A percentile compares a stretch with the other conserved stretches of the same genome.
These are phyloP conservation scores for Leptodactylus fallax DNA, from an alignment of 2,797 vertebrate genomes.

Conservation along the genomic window DNA sequence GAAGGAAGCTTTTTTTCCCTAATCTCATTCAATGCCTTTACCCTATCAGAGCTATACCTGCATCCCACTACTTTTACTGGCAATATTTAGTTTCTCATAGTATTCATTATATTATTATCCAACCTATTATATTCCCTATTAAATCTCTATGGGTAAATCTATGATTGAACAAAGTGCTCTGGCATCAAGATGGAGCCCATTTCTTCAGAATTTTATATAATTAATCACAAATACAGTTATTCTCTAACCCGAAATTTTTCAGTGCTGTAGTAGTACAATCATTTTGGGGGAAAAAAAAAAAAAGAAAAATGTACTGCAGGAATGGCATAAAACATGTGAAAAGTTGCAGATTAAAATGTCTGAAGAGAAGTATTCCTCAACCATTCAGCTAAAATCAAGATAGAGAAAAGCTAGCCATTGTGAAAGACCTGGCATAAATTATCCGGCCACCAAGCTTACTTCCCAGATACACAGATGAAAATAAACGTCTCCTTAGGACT, in stretches of 20 bases:
- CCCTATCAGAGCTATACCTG: neutral
- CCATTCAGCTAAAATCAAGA: slow-evolving; percentile 70
- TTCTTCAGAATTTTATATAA: slow-evolving; percentile 7
- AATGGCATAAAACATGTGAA: slow-evolving; percentile 66
- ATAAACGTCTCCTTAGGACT: slow-evolving; percentile 87
- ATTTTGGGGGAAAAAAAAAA: slow-evolving; percentile 67
- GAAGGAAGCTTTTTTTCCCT: neutral
- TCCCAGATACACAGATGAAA: slow-evolving; percentile 78
- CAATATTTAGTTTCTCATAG: neutral
- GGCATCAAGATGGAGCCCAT: neutral
- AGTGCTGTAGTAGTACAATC: slow-evolving; percentile 75
- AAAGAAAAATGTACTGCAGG: slow-evolving; percentile 52
- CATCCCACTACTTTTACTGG: neutral
- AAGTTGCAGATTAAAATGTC: slow-evolving; percentile 68
- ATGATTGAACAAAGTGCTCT: neutral
- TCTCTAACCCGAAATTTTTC: slow-evolving; percentile 61
- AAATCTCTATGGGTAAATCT: neutral
- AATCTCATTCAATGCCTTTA: neutral
- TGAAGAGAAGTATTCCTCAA: slow-evolving; percentile 56
- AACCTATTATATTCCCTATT: neutral
- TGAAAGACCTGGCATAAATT: slow-evolving; percentile 68
- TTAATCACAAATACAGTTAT: slow-evolving; percentile 28
- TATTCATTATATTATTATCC: neutral
- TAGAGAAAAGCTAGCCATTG: slow-evolving; percentile 70
- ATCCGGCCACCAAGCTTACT: slow-evolving; percentile 67